Evolutionary conservation across 2,113 vertebrate genomes (phyloP), one percentile per base, ranked within the genome.

Genomic region (Lepus europaeus): DNA sequence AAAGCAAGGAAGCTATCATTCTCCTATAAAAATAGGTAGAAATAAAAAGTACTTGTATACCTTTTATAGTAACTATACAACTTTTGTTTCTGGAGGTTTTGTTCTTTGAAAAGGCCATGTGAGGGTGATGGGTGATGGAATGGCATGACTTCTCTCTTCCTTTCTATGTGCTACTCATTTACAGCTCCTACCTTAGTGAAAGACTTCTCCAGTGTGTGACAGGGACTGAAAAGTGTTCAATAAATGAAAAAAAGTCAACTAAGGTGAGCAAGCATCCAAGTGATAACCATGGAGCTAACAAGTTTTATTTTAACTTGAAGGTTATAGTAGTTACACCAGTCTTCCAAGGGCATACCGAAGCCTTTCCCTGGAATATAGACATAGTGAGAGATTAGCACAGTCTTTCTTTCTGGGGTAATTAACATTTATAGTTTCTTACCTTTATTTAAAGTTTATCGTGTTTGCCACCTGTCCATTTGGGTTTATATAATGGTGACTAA

Each of bases 261-360:
- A 22, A 64, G 6, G 33, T 3, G 9, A 51, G 66, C 70, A 87
- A 27, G 25, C 19, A 3, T 36, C 27, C 20, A 27, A 45, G 25
- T 33, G 16, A 85, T 59, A 86, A 77, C 20, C 6, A 20, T 10
- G 4, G 22, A 68, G 39, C 74, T 17, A 70, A 22, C 68, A 23
- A 49, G 63, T 53, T 68, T 73, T 88, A 59, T 87, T 76, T 68
- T 78, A 61, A 64, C 33, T 29, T 36, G 27, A 85, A 81, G 53
- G 39, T 12, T 12, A 7, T 14, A 39, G 3, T 6, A 1, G 56
- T 20, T 22, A 66, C 23, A 16, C 45, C 2, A 2, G 9, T 69
- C 45, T 64, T 73, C 92, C 8, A 13, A 64, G n/a, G 27, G 27
- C 2, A 3, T 1, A 0, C 74, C 2, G 0, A 11, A 27, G 9